A percentile compares a stretch with the other conserved stretches of the same genome.
Evolutionary conservation across 2,797 vertebrate genomes (phyloP).

Genomic region (Falco novaeseelandiae): DNA sequence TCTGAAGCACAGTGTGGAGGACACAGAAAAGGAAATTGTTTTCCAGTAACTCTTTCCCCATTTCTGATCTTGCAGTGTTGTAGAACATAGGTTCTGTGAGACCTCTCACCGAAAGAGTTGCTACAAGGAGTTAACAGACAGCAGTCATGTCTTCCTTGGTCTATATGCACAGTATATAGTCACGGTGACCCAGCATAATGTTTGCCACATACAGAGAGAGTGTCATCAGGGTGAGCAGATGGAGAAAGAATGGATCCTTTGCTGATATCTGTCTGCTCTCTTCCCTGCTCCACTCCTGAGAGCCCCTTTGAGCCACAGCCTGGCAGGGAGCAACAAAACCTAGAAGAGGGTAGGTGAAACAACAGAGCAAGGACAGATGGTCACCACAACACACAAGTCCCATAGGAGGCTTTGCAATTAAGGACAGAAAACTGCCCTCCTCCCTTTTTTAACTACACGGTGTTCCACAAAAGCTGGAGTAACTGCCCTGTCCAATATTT

Average conservation of each 20-base stretch:
- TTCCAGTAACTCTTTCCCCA: neutral
- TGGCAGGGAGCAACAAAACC: neutral
- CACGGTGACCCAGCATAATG: neutral
- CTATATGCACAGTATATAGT: neutral
- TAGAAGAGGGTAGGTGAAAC: neutral
- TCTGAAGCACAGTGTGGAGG: neutral
- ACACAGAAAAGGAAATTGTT: neutral
- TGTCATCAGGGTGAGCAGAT: neutral
- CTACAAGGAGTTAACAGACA: neutral
- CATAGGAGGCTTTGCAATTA: neutral
- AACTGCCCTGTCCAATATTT: neutral
- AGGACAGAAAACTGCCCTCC: neutral
- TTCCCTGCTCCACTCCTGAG: neutral
- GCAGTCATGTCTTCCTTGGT: neutral
- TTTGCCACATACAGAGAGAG: neutral
- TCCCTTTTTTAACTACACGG: neutral
- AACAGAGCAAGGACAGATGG: neutral
- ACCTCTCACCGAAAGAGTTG: accelerated
- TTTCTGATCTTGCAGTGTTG: neutral
- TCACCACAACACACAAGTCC: neutral
- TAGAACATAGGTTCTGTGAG: neutral
- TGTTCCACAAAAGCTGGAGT: neutral
- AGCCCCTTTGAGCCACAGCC: neutral
- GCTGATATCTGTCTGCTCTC: neutral
- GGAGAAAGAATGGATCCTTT: neutral